phyloP scores from a whole-genome alignment of 2,888 invertebrate genomes.

The Pterostichus madidus region DNA sequence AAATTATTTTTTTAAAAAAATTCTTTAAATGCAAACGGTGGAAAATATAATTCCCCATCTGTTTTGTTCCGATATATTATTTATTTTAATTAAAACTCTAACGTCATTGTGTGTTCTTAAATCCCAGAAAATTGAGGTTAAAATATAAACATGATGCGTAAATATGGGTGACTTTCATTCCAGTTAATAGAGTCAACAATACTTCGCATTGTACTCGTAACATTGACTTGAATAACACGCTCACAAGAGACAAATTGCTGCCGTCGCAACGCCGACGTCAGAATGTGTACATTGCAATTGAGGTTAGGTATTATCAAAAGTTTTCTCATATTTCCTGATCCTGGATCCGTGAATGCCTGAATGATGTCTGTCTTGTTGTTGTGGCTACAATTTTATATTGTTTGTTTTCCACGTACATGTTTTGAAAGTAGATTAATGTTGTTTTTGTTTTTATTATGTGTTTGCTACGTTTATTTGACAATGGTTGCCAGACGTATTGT shows the following conservation, averaged over 20 bases:
- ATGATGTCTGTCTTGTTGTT: neutral
- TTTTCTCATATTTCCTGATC: slow-evolving; percentile 35
- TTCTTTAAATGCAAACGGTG: too few relatives aligned
- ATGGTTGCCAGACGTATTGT: too few relatives aligned
- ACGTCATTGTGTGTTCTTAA: too few relatives aligned
- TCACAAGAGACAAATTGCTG: slow-evolving; percentile 31
- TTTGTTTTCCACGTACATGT: neutral
- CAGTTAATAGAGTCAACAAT: slow-evolving; percentile 45
- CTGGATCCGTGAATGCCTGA: slow-evolving; percentile 7
- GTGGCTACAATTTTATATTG: neutral
- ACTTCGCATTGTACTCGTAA: neutral
- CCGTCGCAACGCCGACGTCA: neutral
- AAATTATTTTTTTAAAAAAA: too few relatives aligned
- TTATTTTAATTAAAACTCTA: too few relatives aligned
- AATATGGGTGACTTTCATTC: neutral
- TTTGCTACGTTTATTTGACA: neutral
- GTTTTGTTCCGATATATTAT: too few relatives aligned
- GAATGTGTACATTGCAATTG: slow-evolving; percentile 22
- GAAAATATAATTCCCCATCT: too few relatives aligned
- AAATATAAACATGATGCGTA: neutral
- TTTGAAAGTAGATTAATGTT: slow-evolving; percentile 38
- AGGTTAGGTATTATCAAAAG: slow-evolving; percentile 44
- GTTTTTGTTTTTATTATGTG: slow-evolving; percentile 29
- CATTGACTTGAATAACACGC: slow-evolving; percentile 33
- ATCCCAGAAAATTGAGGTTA: neutral